Conservation (phyloP, 2,113 vertebrate genomes). For the Anhinga rufa region DNA sequence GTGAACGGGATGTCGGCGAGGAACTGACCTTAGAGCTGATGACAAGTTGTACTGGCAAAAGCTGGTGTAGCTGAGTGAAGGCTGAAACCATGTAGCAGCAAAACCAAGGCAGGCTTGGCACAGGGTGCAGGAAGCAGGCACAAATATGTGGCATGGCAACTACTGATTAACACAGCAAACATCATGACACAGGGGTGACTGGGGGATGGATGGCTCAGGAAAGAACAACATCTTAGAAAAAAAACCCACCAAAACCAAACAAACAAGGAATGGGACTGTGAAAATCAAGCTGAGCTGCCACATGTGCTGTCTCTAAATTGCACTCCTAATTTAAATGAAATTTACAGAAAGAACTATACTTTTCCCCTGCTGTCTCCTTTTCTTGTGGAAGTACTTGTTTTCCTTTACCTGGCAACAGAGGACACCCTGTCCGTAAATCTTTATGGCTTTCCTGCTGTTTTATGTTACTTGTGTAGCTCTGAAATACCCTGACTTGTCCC, state of each 20-base stretch:
- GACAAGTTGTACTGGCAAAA: slow-evolving; percentile 36
- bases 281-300: not conserved
- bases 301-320: not conserved
- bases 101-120: not conserved
- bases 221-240: not conserved
- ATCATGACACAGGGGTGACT: not conserved
- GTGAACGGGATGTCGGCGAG: not conserved
- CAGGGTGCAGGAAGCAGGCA: not conserved
- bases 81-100: not conserved
- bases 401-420: slow-evolving; percentile 29
- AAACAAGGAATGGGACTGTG: not conserved
- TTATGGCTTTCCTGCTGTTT: slow-evolving; percentile 7
- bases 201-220: not conserved
- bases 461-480: not conserved
- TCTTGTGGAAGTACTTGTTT: slow-evolving; percentile 10
- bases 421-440: not conserved
- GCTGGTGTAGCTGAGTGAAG: not conserved
- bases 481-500: not conserved
- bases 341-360: not conserved
- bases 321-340: not conserved
- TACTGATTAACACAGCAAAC: not conserved
- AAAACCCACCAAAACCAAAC: not conserved
- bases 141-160: not conserved
- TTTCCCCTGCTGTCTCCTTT: not conserved
- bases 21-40: slow-evolving; percentile 29